phyloP scores from a whole-genome alignment of 92 coral and sea anemone species.

The Porites cylindrica region DNA sequence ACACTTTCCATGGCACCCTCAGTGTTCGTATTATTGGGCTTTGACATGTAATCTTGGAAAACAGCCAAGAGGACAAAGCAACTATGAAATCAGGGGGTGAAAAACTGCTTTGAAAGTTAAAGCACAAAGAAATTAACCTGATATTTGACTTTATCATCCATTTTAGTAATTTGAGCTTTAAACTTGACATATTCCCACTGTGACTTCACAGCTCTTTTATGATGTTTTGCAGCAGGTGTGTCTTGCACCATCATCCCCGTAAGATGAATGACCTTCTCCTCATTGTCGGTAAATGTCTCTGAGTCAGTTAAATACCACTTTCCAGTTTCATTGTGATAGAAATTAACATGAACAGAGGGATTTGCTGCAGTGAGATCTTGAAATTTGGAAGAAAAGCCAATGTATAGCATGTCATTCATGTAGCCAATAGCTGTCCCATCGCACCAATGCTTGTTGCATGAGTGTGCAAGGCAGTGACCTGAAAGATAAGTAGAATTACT shows the following conservation, averaged over 20 bases:
- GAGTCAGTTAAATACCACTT: slow-evolving; percentile 59
- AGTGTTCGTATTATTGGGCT: too few species aligned
- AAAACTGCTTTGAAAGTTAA: not conserved
- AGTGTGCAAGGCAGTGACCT: slow-evolving; percentile 58
- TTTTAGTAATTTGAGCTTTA: slow-evolving; percentile 62
- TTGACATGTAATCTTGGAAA: too few species aligned
- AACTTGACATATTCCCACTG: slow-evolving; percentile 56
- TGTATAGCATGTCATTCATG: slow-evolving; percentile 36
- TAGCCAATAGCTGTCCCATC: slow-evolving; percentile 58
- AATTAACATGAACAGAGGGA: slow-evolving; percentile 54
- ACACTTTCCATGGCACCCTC: too few species aligned
- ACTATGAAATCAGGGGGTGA: too few species aligned
- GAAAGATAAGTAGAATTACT: not conserved
- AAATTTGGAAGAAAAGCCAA: slow-evolving; percentile 71
- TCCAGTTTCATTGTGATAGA: slow-evolving; percentile 54
- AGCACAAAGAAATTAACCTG: slow-evolving; percentile 30
- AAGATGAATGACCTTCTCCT: slow-evolving; percentile 40
- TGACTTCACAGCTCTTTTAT: slow-evolving; percentile 25
- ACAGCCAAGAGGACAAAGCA: too few species aligned
- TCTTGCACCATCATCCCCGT: slow-evolving; percentile 28
- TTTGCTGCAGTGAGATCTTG: slow-evolving; percentile 38
- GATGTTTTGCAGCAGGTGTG: not conserved
- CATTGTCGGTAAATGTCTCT: slow-evolving; percentile 48
- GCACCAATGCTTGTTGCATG: slow-evolving; percentile 82
- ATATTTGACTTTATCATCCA: slow-evolving; percentile 35